Conservation (phyloP, 2,888 invertebrate species). For the Hirtodrosophila cameraria region DNA sequence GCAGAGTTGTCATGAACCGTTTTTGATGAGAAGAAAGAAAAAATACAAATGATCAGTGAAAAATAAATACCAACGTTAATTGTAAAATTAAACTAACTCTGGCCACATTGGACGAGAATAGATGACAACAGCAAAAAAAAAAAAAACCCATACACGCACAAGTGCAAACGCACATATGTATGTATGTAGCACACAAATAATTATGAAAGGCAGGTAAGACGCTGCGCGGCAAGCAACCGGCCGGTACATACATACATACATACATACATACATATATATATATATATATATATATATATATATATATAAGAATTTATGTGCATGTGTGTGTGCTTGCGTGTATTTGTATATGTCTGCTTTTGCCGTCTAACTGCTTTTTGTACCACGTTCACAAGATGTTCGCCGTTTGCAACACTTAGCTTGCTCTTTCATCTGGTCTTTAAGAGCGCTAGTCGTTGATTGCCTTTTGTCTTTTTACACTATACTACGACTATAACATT, state of each 20-base stretch:
- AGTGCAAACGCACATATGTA: constrained; percentile 8
- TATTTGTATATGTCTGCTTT: constrained; percentile 39
- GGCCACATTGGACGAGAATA: constrained; percentile 53
- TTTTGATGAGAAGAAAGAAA: constrained; percentile 23
- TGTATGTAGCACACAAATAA: constrained; percentile 54
- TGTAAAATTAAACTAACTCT: constrained; percentile 36
- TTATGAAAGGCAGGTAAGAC: constrained; percentile 74
- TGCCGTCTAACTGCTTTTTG: constrained; percentile 72
- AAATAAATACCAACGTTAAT: constrained; percentile 46
- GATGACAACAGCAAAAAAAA: constrained; percentile 48
- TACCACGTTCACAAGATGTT: constrained; percentile 75
- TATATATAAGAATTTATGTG: constrained; percentile 10
- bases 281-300: constrained; percentile 6
- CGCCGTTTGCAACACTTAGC: constrained; percentile 59
- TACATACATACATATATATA: constrained; percentile 16
- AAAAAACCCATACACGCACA: constrained; percentile 3
- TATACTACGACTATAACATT: constrained; percentile 54
- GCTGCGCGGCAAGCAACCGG: constrained; percentile 58
- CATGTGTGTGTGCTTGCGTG: constrained; percentile 4
- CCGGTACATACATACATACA: constrained; percentile 61
- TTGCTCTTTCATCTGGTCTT: constrained; percentile 49
- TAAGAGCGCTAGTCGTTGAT: constrained; percentile 45
- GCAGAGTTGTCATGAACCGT: constrained; percentile 32
- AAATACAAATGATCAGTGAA: constrained; percentile 45
- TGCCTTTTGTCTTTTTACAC: constrained; percentile 48